Evolutionary conservation across 2,113 vertebrate genomes (phyloP).

Genomic region (Notarius lentiginosus): DNA sequence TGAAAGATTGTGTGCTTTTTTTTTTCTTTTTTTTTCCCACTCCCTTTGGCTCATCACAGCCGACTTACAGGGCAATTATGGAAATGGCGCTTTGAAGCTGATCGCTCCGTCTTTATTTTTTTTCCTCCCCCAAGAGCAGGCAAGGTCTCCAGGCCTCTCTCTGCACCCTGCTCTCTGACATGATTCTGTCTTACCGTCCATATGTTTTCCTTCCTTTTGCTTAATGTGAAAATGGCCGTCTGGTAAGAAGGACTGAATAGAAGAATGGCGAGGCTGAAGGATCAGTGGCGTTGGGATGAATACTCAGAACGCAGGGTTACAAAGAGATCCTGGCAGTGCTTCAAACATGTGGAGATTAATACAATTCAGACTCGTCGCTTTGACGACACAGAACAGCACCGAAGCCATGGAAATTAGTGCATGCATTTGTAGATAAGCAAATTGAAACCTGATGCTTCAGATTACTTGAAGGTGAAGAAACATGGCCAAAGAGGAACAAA

Average conservation of each 20-base stretch:
- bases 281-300: constrained; percentile 5
- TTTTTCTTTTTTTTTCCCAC: constrained; percentile 77
- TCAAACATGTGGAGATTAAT: constrained; percentile 26
- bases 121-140: constrained; percentile 39
- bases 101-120: constrained; percentile 66
- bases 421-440: constrained; percentile 16
- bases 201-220: constrained; percentile 55
- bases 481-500: background rate
- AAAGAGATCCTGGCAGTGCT: constrained; percentile 26
- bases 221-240: constrained; percentile 43
- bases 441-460: background rate
- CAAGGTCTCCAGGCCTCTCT: constrained; percentile 41
- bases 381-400: background rate
- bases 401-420: constrained; percentile 10
- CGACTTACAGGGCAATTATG: constrained; percentile 98
- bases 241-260: constrained; percentile 47
- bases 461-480: background rate
- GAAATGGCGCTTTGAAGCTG: constrained; percentile 95
- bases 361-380: constrained; percentile 13
- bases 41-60: constrained; percentile 87
- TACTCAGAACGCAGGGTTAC: background rate
- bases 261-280: constrained; percentile 22
- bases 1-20: constrained; percentile 80
- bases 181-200: constrained; percentile 53
- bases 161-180: constrained; percentile 61